A percentile compares a stretch with the other conserved stretches of the same genome.
Evolutionary conservation across 1,140 invertebrate genomes (phyloP).

Genomic region (Microplitis mediator): DNA sequence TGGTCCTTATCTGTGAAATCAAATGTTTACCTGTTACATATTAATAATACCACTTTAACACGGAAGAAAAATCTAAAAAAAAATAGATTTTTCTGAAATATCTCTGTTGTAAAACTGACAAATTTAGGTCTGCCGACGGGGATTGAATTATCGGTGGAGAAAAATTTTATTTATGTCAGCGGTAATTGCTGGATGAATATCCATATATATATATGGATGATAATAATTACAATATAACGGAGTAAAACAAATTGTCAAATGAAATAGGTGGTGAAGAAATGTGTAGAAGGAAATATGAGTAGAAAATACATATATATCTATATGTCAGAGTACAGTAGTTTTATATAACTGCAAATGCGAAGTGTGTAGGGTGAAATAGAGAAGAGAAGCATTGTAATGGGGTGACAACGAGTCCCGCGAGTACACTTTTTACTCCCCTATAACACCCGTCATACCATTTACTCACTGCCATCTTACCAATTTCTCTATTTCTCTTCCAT

Average conservation of each 20-base stretch:
- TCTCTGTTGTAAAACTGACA: too few species aligned
- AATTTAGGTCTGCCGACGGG: too few species aligned
- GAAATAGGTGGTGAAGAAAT: not conserved
- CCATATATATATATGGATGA: not conserved
- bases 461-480: conserved; percentile 30
- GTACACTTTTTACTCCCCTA: conserved; percentile 49
- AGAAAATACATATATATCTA: conserved; percentile 28
- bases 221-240: not conserved
- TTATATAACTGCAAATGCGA: not conserved
- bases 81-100: too few species aligned
- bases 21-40: too few species aligned
- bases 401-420: conserved; percentile 60
- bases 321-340: not conserved
- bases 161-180: not conserved
- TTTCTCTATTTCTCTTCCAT: conserved; percentile 23
- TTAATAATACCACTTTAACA: too few species aligned
- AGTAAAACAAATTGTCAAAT: not conserved
- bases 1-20: too few species aligned
- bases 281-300: not conserved
- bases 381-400: conserved; percentile 48
- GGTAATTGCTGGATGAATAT: not conserved
- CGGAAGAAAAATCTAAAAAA: too few species aligned
- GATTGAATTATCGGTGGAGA: too few species aligned
- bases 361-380: not conserved
- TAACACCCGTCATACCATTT: conserved; percentile 22